Percentiles rank a stretch among this genome's conserved stretches.
Conservation (phyloP, 2,888 invertebrate genomes). For the Drosophila infuscata region DNA sequence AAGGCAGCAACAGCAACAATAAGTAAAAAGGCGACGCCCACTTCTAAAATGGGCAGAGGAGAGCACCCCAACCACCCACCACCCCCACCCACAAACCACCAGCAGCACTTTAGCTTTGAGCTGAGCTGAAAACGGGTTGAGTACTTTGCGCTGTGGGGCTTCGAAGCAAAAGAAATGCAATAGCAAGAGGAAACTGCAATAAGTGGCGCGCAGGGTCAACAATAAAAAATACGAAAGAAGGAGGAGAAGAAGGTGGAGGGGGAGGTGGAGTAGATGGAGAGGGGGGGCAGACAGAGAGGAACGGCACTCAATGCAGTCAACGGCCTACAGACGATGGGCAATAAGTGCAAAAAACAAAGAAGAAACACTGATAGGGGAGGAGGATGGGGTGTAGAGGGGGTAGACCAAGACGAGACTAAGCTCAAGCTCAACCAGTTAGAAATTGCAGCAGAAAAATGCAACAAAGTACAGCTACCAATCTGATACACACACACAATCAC, state of each 20-base stretch:
- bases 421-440: slow-evolving; percentile 73
- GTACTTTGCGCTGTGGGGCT: slow-evolving; percentile 73
- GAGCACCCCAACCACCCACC: not conserved
- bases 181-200: slow-evolving; percentile 71
- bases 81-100: slow-evolving; percentile 6
- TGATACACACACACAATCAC: slow-evolving; percentile 41
- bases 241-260: not conserved
- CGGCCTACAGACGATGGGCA: slow-evolving; percentile 70
- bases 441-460: slow-evolving; percentile 76
- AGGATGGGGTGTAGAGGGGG: not conserved
- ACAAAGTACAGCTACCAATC: slow-evolving; percentile 78
- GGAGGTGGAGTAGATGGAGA: not conserved
- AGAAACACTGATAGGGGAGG: slow-evolving; percentile 11
- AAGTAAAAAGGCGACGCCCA: slow-evolving; percentile 62
- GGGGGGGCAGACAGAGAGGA: slow-evolving; percentile 53
- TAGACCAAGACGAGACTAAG: slow-evolving; percentile 63
- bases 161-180: slow-evolving; percentile 80
- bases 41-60: slow-evolving; percentile 32
- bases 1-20: slow-evolving; percentile 54
- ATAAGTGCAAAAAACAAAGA: slow-evolving; percentile 51
- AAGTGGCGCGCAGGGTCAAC: slow-evolving; percentile 83
- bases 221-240: slow-evolving; percentile 38
- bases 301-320: slow-evolving; percentile 78
- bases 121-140: slow-evolving; percentile 68
- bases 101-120: slow-evolving; percentile 40